Conservation (phyloP, 1,140 invertebrate genomes). For the Idris sp. region DNA sequence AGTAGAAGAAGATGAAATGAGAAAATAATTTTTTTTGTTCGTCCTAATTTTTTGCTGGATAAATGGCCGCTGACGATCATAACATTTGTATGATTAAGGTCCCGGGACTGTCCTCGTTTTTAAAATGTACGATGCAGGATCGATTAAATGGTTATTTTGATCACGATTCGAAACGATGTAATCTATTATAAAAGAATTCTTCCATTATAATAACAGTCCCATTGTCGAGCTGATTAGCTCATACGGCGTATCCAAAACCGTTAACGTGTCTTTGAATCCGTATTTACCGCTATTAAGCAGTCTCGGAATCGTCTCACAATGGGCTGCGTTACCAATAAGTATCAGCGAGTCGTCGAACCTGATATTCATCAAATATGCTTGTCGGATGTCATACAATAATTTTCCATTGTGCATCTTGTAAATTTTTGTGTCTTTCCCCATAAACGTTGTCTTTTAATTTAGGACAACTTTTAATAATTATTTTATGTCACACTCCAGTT, state of each 20-base stretch:
- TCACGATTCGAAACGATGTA: slow-evolving; percentile 36
- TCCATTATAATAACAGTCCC: slow-evolving; percentile 42
- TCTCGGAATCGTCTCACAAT: slow-evolving; percentile 49
- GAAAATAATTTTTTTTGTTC: too few species aligned
- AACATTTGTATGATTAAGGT: slow-evolving; percentile 42
- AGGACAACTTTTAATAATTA: too few species aligned
- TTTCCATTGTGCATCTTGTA: not conserved
- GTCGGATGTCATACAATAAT: not conserved
- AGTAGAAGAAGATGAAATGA: too few species aligned
- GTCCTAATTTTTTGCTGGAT: too few species aligned
- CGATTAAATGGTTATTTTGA: slow-evolving; percentile 46
- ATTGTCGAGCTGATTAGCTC: slow-evolving; percentile 56
- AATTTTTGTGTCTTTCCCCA: too few species aligned
- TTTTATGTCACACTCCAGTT: too few species aligned
- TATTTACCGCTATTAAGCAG: slow-evolving; percentile 57
- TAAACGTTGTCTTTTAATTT: too few species aligned
- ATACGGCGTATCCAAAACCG: slow-evolving; percentile 49
- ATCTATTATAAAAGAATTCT: slow-evolving; percentile 50
- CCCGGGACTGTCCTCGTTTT: slow-evolving; percentile 20
- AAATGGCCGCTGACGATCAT: slow-evolving; percentile 17
- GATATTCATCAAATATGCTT: slow-evolving; percentile 38
- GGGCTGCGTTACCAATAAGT: slow-evolving; percentile 37
- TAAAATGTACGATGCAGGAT: slow-evolving; percentile 17
- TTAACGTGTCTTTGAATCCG: slow-evolving; percentile 56
- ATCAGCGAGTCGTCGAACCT: slow-evolving; percentile 47